Base-by-base conservation (phyloP, 2,888 invertebrate genomes). In the Prosopocoilus inquinatus region DNA sequence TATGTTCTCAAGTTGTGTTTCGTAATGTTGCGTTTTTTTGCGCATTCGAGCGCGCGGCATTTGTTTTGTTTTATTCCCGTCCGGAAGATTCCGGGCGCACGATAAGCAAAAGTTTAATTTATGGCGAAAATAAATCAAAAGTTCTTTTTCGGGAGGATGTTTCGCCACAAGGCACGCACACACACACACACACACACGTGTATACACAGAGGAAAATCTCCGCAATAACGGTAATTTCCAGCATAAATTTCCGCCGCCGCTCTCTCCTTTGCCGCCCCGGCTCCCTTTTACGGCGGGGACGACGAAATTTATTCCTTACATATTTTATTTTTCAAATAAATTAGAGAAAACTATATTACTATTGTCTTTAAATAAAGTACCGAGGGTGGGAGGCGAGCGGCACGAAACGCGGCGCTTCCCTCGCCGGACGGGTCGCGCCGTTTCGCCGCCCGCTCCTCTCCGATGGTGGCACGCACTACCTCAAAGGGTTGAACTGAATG, bases 321-420 rank as follows among this genome's bases (percentile, higher is more conserved):
- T 68, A 68, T 68, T 68, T 69, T 70, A 69, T 70, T 70, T 69
- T 67, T 66, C 64, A 68, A 64, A 65, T 69, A 69, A 69, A 69
- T 67, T 67, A 68, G 68, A 69, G 67, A 70, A 70, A 70, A 68
- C 65, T 67, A 66, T 67, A 70, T 67, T 65, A 59, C 66, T 55
- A 69, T 70, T 67, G 69, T 68, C 64, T 64, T 61, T 63, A 64
- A 64, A 65, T 67, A 67, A 66, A 67, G 64, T 64, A 63, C 50
- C 53, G 55, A 49, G 41, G 8, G 35, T 32, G 36, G 49, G 47
- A 43, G 46, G 47, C 43, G 47, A 52, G 61, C 57, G 57, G 59
- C 49, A 35, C 35, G 33, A 34, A 33, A 47, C 50, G 34, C 20
- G 20, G 11, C 39, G 11, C 16, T 9, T 16, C 13, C 11, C 12